A percentile compares a stretch with the other conserved stretches of the same genome.
These are phyloP conservation scores for Ditula angustiorana DNA, from an alignment of 2,888 invertebrate species.

Conservation along the genomic window DNA sequence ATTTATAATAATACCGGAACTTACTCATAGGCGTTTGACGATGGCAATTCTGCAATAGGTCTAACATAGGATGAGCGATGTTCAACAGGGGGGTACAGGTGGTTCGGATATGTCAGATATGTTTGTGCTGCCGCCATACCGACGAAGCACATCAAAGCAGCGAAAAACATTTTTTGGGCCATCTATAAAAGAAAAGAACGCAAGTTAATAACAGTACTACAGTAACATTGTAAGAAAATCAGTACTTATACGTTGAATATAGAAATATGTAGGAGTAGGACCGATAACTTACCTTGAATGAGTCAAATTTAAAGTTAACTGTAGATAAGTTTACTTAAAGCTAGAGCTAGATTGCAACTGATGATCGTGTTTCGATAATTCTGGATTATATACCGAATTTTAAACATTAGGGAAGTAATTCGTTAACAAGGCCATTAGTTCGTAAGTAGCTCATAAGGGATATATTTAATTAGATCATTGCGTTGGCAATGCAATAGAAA, in stretches of 20 bases:
- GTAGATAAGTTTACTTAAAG: not conserved
- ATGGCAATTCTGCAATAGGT: conserved; percentile 37
- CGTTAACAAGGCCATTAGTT: conserved; percentile 19
- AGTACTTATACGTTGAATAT: too few species aligned
- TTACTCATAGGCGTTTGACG: conserved; percentile 47
- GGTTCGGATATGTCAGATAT: conserved; percentile 44
- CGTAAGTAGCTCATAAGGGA: not conserved
- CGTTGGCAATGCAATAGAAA: conserved; percentile 6
- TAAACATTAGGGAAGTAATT: conserved; percentile 11
- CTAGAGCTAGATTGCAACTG: conserved; percentile 7
- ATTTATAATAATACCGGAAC: conserved; percentile 35
- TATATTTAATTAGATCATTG: not conserved
- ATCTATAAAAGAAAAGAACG: conserved; percentile 42
- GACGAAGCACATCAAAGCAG: conserved; percentile 38
- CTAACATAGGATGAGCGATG: conserved; percentile 39
- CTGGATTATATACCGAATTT: conserved; percentile 17
- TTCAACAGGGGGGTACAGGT: conserved; percentile 43
- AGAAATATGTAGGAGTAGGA: too few species aligned
- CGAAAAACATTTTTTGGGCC: conserved; percentile 35
- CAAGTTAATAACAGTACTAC: not conserved
- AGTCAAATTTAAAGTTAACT: not conserved
- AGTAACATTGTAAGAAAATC: not conserved
- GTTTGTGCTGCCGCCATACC: conserved; percentile 40
- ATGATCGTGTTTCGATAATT: not conserved
- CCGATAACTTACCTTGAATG: not conserved